Percentiles rank a stretch among this genome's conserved stretches.
These are phyloP conservation scores for Rhopilema esculentum DNA, from an alignment of 30 jellyfish, hydroid and myxozoan species.

Conservation along the genomic window DNA sequence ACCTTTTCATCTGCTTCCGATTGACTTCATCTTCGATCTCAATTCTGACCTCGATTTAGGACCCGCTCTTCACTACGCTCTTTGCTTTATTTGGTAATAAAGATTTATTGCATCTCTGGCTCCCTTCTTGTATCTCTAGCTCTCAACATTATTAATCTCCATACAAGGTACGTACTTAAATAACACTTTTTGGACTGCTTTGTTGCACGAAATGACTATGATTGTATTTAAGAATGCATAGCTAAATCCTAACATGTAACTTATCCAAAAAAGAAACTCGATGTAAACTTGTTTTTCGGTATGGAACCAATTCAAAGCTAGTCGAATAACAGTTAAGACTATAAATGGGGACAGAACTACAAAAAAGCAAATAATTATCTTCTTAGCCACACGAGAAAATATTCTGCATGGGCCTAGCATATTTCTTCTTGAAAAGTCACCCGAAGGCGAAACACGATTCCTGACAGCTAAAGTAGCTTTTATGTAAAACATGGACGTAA, in stretches of 20 bases:
- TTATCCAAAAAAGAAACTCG: background rate
- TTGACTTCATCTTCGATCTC: too few species aligned
- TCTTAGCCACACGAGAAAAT: background rate
- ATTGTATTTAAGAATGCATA: background rate
- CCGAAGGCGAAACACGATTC: background rate
- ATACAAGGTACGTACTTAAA: background rate
- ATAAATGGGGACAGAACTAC: background rate
- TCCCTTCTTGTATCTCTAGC: background rate
- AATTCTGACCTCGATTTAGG: too few species aligned
- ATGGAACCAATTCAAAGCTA: background rate
- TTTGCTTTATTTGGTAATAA: background rate
- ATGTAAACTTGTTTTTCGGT: background rate
- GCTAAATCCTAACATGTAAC: background rate
- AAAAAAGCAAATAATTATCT: background rate
- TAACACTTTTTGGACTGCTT: background rate
- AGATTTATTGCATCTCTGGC: background rate
- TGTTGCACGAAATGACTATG: background rate
- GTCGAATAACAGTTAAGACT: background rate
- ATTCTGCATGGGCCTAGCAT: background rate
- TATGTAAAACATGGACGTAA: background rate
- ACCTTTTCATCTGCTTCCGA: background rate
- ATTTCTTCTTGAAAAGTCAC: background rate
- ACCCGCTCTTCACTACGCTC: too few species aligned
- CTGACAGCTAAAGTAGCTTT: conserved; percentile 17
- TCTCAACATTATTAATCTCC: background rate